phyloP scores from a whole-genome alignment of 2,113 vertebrate genomes.

The Oophaga pumilio region DNA sequence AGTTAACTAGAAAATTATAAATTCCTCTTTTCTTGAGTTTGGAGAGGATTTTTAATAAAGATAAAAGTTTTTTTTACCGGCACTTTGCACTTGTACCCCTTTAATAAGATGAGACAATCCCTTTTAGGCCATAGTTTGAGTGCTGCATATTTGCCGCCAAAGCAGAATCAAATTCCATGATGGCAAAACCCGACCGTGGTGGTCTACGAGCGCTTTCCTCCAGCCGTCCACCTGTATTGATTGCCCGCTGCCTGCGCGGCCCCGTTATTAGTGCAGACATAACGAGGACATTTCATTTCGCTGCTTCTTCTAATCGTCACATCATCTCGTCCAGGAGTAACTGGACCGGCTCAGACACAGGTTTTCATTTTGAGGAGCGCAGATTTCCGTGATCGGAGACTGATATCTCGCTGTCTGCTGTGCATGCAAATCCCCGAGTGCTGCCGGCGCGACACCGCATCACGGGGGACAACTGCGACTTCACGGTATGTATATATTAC shows the following conservation, averaged over 20 bases:
- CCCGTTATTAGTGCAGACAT: not conserved
- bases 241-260: not conserved
- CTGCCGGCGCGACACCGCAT: not conserved
- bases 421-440: not conserved
- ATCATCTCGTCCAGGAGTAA: not conserved
- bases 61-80: too few species aligned
- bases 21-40: too few species aligned
- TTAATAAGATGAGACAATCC: too few species aligned
- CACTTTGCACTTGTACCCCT: too few species aligned
- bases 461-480: not conserved
- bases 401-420: conserved; percentile 1
- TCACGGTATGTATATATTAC: not conserved
- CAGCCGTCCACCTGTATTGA: not conserved
- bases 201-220: too few species aligned
- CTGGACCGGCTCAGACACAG: not conserved
- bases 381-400: not conserved
- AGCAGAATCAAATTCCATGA: too few species aligned
- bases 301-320: not conserved
- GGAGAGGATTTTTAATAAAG: too few species aligned
- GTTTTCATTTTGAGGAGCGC: not conserved
- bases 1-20: too few species aligned
- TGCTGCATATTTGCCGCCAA: too few species aligned
- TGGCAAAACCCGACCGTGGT: too few species aligned
- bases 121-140: too few species aligned
- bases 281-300: not conserved